phyloP scores from a whole-genome alignment of 2,888 invertebrate genomes.

The Chymomyza amoena region DNA sequence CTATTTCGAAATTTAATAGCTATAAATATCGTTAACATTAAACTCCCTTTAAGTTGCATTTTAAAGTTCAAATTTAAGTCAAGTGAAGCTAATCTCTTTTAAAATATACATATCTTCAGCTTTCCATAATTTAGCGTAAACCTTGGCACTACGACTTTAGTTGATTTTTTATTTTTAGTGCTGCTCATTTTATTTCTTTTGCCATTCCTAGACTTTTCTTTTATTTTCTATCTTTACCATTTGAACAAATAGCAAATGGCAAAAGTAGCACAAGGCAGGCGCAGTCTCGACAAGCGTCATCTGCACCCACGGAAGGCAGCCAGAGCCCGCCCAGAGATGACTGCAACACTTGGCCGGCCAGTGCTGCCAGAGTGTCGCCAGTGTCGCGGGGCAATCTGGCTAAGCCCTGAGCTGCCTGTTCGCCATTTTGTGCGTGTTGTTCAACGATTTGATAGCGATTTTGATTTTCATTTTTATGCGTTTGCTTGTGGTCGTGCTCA shows the following conservation, averaged over 20 bases:
- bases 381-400: not conserved
- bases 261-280: conserved; percentile 1
- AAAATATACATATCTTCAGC: no score
- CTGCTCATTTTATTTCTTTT: not conserved
- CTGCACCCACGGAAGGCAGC: not conserved
- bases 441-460: conserved; percentile 58
- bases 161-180: not conserved
- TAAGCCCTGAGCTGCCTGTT: not conserved
- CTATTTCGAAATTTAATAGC: no score
- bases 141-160: not conserved
- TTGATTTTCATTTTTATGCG: conserved; percentile 62
- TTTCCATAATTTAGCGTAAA: not conserved
- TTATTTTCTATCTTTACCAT: not conserved
- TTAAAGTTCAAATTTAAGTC: no score
- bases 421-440: conserved; percentile 47
- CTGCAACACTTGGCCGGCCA: conserved; percentile 4
- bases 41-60: no score
- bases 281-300: not conserved
- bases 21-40: no score
- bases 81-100: no score
- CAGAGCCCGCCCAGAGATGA: not conserved
- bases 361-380: not conserved
- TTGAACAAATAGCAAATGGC: not conserved
- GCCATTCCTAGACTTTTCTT: not conserved
- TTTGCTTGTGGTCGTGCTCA: conserved; percentile 12